Evolutionary conservation across 2,888 invertebrate genomes (phyloP).

Genomic region (Temnothorax rugatulus): DNA sequence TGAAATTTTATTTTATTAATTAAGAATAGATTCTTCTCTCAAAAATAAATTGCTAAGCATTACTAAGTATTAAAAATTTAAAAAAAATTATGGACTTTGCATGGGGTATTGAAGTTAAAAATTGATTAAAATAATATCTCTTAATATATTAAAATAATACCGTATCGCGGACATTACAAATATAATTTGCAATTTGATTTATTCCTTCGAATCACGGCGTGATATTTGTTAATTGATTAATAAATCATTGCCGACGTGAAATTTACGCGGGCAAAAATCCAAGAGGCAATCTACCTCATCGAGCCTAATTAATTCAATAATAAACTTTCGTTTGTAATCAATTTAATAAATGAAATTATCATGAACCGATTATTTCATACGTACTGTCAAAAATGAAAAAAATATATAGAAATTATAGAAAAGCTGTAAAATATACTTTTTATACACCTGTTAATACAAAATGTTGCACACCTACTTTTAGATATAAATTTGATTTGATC

Average conservation of each 20-base stretch:
- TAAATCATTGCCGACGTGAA: background rate
- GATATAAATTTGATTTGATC: background rate
- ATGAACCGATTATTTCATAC: conserved; percentile 4
- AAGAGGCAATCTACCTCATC: background rate
- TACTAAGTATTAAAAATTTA: background rate
- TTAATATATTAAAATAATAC: conserved; percentile 1
- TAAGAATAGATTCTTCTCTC: too few relatives aligned
- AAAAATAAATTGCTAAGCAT: background rate
- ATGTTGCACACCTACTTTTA: background rate
- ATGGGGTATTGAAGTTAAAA: background rate
- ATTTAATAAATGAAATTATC: conserved; percentile 15
- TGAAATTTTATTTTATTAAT: background rate
- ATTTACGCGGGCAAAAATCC: background rate
- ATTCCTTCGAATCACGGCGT: conserved; percentile 1
- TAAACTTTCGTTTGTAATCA: conserved; percentile 18
- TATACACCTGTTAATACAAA: background rate
- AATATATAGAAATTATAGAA: background rate
- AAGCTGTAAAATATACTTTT: background rate
- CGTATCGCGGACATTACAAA: background rate
- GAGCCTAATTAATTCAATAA: conserved; percentile 28
- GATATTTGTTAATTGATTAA: conserved; percentile 29
- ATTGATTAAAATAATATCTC: conserved; percentile 19
- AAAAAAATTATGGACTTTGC: background rate
- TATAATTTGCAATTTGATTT: conserved; percentile 34
- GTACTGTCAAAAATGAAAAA: background rate